Percentiles rank a stretch among this genome's conserved stretches.
phyloP scores from a whole-genome alignment of 2,888 invertebrate species.

The Lymantria monacha region DNA sequence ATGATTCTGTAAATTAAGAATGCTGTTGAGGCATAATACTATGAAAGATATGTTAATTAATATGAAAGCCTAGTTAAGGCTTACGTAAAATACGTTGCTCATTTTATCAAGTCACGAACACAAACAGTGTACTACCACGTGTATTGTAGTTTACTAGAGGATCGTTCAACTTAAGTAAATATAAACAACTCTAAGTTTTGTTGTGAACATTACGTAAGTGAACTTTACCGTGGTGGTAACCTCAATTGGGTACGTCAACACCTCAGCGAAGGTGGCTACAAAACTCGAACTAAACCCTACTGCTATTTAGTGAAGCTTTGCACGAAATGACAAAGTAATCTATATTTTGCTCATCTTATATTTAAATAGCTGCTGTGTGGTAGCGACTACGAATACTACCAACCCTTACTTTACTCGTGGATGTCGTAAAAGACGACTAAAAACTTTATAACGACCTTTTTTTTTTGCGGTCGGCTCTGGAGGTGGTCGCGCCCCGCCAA shows the following conservation, averaged over 20 bases:
- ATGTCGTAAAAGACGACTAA: too few species aligned
- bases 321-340: not conserved
- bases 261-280: not conserved
- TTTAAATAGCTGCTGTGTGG: too few species aligned
- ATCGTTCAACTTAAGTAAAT: not conserved
- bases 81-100: not conserved
- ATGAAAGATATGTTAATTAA: not conserved
- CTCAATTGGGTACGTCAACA: not conserved
- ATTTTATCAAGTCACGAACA: not conserved
- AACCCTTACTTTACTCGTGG: too few species aligned
- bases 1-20: too few species aligned
- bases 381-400: too few species aligned
- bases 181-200: not conserved
- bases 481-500: too few species aligned
- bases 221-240: not conserved
- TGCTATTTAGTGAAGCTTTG: not conserved
- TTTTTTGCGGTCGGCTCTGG: too few species aligned
- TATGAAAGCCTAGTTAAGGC: not conserved
- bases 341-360: too few species aligned
- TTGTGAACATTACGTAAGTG: not conserved
- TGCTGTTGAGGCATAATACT: not conserved
- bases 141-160: not conserved
- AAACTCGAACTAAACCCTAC: not conserved
- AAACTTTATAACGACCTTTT: too few species aligned
- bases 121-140: not conserved